Evolutionary conservation across 2,113 vertebrate species (phyloP).

Genomic region (Ursus arctos): DNA sequence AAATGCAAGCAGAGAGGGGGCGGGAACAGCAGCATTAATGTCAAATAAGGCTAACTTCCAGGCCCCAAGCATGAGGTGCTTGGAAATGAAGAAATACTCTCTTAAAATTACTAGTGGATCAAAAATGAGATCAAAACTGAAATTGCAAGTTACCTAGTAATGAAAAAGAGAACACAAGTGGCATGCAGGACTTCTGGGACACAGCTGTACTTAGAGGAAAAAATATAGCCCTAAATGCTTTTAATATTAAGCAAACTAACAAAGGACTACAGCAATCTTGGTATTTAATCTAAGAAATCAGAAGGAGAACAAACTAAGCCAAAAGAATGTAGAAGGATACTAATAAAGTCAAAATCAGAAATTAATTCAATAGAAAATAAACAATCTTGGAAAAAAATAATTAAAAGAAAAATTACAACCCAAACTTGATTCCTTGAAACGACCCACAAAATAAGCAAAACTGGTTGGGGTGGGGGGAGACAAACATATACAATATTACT

Average conservation of each 20-base stretch:
- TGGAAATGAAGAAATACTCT: conserved; percentile 26
- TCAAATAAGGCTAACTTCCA: conserved; percentile 3
- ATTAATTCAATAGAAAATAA: conserved; percentile 52
- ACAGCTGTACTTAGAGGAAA: conserved; percentile 26
- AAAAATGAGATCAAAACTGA: conserved; percentile 53
- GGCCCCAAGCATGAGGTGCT: conserved; percentile 38
- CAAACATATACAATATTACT: conserved; percentile 5
- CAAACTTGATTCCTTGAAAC: conserved; percentile 47
- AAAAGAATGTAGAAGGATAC: conserved; percentile 46
- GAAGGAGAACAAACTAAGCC: background rate
- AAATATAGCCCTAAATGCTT: conserved; percentile 40
- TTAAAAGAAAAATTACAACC: conserved; percentile 36
- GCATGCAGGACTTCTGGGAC: background rate
- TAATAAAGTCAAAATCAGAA: conserved; percentile 58
- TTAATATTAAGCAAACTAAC: background rate
- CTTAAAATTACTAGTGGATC: conserved; percentile 34
- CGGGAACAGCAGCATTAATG: background rate
- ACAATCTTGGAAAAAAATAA: conserved; percentile 35
- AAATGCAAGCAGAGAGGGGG: conserved; percentile 40
- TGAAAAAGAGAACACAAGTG: conserved; percentile 35
- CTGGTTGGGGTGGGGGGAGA: background rate
- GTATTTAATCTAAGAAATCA: conserved; percentile 52
- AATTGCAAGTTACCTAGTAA: conserved; percentile 51
- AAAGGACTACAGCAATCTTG: conserved; percentile 36
- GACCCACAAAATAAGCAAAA: background rate